Percentiles rank a stretch among this genome's conserved stretches.
Conservation (phyloP, 2,888 invertebrate genomes). For the Aplocera efformata region DNA sequence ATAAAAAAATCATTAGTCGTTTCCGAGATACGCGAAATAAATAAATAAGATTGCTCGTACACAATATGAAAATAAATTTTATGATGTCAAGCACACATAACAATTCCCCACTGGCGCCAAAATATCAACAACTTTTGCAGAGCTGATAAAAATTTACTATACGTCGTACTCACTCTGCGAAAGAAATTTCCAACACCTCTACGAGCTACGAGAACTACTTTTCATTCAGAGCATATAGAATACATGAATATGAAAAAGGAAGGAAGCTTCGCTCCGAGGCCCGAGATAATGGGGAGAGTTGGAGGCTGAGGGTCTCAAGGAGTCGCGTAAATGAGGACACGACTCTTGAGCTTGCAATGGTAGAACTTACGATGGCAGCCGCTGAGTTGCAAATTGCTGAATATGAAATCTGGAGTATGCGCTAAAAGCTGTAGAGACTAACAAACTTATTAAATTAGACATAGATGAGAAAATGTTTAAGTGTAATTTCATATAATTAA, state of each 20-base stretch:
- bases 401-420: slow-evolving; percentile 6
- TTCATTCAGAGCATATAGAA: background rate
- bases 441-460: background rate
- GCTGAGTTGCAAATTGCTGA: slow-evolving; percentile 8
- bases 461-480: too few species aligned
- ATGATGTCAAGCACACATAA: too few species aligned
- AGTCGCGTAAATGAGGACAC: slow-evolving; percentile 38
- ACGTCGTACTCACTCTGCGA: too few species aligned
- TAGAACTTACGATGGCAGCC: slow-evolving; percentile 19
- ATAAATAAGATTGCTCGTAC: too few species aligned
- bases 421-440: background rate
- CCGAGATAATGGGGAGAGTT: slow-evolving; percentile 32
- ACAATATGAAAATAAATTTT: too few species aligned
- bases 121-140: too few species aligned
- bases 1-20: too few species aligned
- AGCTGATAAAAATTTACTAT: too few species aligned
- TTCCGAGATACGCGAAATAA: too few species aligned
- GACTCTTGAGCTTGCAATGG: slow-evolving; percentile 29
- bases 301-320: slow-evolving; percentile 19
- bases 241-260: slow-evolving; percentile 8
- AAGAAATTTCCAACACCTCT: too few species aligned
- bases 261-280: slow-evolving; percentile 1
- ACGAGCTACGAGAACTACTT: background rate
- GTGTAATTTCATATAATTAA: too few species aligned
- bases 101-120: too few species aligned